Evolutionary conservation across 2,888 invertebrate genomes (phyloP).

Genomic region (Danaus chrysippus): DNA sequence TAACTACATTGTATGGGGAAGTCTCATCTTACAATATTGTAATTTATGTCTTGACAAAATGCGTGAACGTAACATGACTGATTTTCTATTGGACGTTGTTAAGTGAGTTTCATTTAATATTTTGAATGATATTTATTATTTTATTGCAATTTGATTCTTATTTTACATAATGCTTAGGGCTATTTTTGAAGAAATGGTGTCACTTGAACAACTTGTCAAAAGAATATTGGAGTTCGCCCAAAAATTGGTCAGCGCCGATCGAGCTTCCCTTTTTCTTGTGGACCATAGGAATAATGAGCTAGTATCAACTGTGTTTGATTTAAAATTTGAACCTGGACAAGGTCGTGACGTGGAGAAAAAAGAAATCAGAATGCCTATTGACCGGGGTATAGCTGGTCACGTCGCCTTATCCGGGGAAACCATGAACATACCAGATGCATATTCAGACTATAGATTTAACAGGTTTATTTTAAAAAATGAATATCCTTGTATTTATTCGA

Average conservation of each 20-base stretch:
- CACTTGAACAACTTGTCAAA: conserved; percentile 88
- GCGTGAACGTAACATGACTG: conserved; percentile 85
- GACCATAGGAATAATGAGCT: conserved; percentile 86
- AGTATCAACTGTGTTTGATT: conserved; percentile 90
- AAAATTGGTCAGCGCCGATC: conserved; percentile 88
- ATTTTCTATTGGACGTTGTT: conserved; percentile 88
- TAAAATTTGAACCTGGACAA: conserved; percentile 57
- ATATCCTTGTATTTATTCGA: too few species aligned
- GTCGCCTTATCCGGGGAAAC: conserved; percentile 89
- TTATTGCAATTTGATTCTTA: conserved; percentile 4
- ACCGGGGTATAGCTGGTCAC: conserved; percentile 89
- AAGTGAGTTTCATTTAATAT: conserved; percentile 77
- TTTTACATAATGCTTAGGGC: conserved; percentile 76
- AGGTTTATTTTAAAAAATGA: conserved; percentile 56
- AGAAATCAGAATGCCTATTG: conserved; percentile 84
- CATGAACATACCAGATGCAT: conserved; percentile 90
- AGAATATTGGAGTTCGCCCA: conserved; percentile 92
- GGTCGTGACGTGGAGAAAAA: conserved; percentile 57
- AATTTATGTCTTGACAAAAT: conserved; percentile 84
- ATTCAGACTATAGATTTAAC: conserved; percentile 87
- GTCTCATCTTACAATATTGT: conserved; percentile 83
- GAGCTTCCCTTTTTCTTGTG: conserved; percentile 90
- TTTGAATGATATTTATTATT: background rate
- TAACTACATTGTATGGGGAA: conserved; percentile 84
- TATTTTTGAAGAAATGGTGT: conserved; percentile 93